Percentiles rank a stretch among this genome's conserved stretches.
phyloP scores from a whole-genome alignment of 2,888 invertebrate species.

The Branchellion lobata region DNA sequence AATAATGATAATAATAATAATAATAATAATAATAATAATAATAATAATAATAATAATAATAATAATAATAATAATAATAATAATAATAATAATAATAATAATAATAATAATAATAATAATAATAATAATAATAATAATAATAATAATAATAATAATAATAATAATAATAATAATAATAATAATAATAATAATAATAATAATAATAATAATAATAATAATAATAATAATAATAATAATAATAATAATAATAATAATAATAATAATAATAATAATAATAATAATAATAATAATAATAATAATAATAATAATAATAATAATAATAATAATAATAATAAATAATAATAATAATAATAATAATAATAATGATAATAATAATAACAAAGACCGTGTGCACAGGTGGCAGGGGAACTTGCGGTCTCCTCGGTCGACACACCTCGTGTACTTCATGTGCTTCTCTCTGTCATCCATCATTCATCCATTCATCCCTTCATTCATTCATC shows the following conservation, averaged over 20 bases:
- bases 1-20: constrained; percentile 78
- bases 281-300: constrained; percentile 72
- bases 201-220: too few species aligned
- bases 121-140: too few species aligned
- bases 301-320: too few species aligned
- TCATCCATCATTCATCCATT: neutral
- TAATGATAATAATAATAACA: neutral
- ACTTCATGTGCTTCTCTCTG: constrained; percentile 65
- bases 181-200: too few species aligned
- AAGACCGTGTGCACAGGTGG: constrained; percentile 63
- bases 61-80: too few species aligned
- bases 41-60: too few species aligned
- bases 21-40: too few species aligned
- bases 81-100: neutral
- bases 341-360: constrained; percentile 83
- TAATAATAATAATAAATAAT: too few species aligned
- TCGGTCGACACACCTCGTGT: constrained; percentile 66
- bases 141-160: constrained; percentile 75
- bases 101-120: too few species aligned
- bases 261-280: too few species aligned
- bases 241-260: too few species aligned
- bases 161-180: too few species aligned
- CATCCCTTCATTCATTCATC: neutral
- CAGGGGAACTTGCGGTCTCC: constrained; percentile 66
- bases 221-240: neutral